These are phyloP conservation scores for Leptobrachium leishanense DNA, from an alignment of 2,113 vertebrate species.

Conservation along the genomic window DNA sequence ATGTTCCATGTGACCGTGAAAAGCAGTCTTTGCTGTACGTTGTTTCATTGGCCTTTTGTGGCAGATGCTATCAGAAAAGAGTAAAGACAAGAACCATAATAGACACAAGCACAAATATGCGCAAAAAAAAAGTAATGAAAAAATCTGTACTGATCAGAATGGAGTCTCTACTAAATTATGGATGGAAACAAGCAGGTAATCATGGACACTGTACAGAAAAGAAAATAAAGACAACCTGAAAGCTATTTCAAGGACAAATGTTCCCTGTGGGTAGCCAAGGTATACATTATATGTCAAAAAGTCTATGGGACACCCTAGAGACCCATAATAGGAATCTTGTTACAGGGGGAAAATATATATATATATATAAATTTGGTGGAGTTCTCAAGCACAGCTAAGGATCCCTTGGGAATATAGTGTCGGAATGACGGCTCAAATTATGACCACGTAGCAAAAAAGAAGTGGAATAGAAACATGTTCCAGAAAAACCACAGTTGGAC, in stretches of 20 bases:
- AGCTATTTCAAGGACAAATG: slow-evolving; percentile 8
- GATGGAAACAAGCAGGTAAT: neutral
- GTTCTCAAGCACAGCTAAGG: neutral
- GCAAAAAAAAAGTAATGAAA: too few species aligned
- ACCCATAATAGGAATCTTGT: slow-evolving; percentile 5
- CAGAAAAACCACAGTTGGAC: slow-evolving; percentile 11
- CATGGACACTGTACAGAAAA: neutral
- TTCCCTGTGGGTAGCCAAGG: slow-evolving; percentile 8
- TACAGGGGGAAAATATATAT: neutral
- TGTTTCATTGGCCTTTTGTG: too few species aligned
- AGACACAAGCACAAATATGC: too few species aligned
- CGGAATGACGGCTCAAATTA: slow-evolving; percentile 1
- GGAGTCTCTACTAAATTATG: neutral
- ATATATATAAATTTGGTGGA: slow-evolving; percentile 21
- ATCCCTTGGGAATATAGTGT: slow-evolving; percentile 5
- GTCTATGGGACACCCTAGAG: neutral
- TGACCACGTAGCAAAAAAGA: slow-evolving; percentile 10
- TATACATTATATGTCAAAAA: slow-evolving; percentile 24
- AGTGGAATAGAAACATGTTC: slow-evolving; percentile 3
- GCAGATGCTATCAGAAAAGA: too few species aligned
- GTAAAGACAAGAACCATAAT: too few species aligned
- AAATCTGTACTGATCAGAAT: too few species aligned
- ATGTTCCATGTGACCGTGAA: too few species aligned
- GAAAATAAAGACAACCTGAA: neutral
- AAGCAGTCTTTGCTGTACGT: too few species aligned